Percentiles rank a stretch among this genome's conserved stretches.
Conservation (phyloP, 2,888 invertebrate genomes). For the Nemapogon koenigi region DNA sequence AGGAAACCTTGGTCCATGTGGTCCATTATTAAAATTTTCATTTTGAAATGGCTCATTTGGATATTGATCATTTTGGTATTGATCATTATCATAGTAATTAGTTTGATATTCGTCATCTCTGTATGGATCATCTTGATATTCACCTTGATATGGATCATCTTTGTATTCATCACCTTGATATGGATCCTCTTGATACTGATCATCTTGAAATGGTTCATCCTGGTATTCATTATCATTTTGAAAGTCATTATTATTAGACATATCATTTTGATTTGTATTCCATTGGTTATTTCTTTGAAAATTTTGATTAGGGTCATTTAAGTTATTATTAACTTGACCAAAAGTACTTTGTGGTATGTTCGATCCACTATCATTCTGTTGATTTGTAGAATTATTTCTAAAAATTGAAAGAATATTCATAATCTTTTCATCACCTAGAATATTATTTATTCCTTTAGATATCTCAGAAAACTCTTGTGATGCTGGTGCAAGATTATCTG, state of each 20-base stretch:
- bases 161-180: too few relatives aligned
- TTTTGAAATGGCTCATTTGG: not conserved
- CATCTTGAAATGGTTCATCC: too few relatives aligned
- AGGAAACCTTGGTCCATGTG: too few relatives aligned
- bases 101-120: too few relatives aligned
- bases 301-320: not conserved
- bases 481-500: not conserved
- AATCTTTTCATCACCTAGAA: constrained; percentile 69
- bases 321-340: not conserved
- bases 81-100: too few relatives aligned
- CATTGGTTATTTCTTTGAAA: constrained; percentile 1
- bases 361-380: not conserved
- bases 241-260: constrained; percentile 13
- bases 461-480: constrained; percentile 61
- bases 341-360: not conserved
- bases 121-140: too few relatives aligned
- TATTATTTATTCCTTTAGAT: constrained; percentile 67
- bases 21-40: too few relatives aligned
- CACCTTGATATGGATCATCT: not conserved
- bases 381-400: constrained; percentile 20
- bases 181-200: too few relatives aligned
- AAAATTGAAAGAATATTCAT: constrained; percentile 65
- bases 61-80: too few relatives aligned
- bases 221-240: constrained; percentile 24
- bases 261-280: constrained; percentile 14